Evolutionary conservation across 2,113 vertebrate species (phyloP).

Genomic region (Aramus guarauna): DNA sequence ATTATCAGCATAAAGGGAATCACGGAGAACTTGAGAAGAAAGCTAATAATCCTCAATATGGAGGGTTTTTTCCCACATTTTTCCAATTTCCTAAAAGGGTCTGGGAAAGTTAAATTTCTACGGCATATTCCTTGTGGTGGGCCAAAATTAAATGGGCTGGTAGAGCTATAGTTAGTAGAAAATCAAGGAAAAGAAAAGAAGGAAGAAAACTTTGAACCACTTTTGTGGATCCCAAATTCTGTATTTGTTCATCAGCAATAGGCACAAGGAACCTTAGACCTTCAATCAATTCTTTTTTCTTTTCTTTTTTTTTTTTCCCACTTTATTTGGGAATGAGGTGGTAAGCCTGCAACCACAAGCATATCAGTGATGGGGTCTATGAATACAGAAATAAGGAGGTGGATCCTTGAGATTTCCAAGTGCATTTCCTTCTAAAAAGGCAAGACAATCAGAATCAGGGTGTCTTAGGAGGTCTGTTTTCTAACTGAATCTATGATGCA

Average conservation of each 20-base stretch:
- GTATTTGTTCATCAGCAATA: neutral
- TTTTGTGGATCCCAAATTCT: neutral
- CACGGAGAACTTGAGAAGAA: neutral
- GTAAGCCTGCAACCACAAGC: neutral
- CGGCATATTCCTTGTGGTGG: neutral
- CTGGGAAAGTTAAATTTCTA: neutral
- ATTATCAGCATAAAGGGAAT: neutral
- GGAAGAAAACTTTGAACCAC: neutral
- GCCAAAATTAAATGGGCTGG: neutral
- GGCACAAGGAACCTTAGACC: neutral
- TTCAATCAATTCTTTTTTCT: neutral
- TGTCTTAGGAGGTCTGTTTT: neutral
- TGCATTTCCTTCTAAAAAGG: neutral
- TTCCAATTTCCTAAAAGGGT: neutral
- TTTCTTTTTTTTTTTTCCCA: neutral
- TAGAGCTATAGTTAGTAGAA: neutral
- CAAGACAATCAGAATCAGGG: neutral
- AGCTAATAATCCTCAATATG: neutral
- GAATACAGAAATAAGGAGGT: neutral
- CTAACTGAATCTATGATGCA: neutral
- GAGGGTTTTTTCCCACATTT: neutral
- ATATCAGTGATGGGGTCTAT: neutral
- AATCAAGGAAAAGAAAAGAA: neutral
- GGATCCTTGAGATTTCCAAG: neutral
- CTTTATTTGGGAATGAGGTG: neutral